These are phyloP conservation scores for Crioceris asparagi DNA, from an alignment of 2,888 invertebrate species.

Conservation along the genomic window DNA sequence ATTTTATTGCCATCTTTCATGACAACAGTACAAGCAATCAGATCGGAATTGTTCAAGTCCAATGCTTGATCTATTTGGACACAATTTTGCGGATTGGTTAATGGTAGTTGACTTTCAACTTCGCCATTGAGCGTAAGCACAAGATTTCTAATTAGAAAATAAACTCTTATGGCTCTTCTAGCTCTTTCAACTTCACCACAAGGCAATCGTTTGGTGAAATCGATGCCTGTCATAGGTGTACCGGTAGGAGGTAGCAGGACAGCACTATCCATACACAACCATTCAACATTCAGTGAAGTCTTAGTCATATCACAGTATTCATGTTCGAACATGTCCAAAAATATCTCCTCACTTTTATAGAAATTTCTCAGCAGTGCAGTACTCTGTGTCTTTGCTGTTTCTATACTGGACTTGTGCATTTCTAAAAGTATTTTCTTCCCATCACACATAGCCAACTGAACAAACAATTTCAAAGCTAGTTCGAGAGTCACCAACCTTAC, in stretches of 20 bases:
- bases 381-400: conserved; percentile 68
- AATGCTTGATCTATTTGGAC: conserved; percentile 90
- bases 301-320: conserved; percentile 91
- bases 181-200: conserved; percentile 93
- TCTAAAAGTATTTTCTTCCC: conserved; percentile 54
- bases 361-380: conserved; percentile 79
- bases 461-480: conserved; percentile 69
- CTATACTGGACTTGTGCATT: conserved; percentile 53
- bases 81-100: conserved; percentile 78
- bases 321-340: conserved; percentile 97
- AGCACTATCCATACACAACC: conserved; percentile 93
- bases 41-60: conserved; percentile 94
- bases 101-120: conserved; percentile 74
- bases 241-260: conserved; percentile 90
- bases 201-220: conserved; percentile 85
- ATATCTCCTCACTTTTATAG: conserved; percentile 96
- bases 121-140: conserved; percentile 73
- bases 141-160: conserved; percentile 75
- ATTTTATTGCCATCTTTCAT: conserved; percentile 83
- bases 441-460: conserved; percentile 51
- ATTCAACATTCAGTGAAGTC: conserved; percentile 79
- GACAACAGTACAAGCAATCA: conserved; percentile 91
- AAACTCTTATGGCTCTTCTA: conserved; percentile 82
- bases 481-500: conserved; percentile 89
- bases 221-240: conserved; percentile 92